Evolutionary conservation across 2,888 invertebrate genomes (phyloP).

Genomic region (Selenia dentaria): DNA sequence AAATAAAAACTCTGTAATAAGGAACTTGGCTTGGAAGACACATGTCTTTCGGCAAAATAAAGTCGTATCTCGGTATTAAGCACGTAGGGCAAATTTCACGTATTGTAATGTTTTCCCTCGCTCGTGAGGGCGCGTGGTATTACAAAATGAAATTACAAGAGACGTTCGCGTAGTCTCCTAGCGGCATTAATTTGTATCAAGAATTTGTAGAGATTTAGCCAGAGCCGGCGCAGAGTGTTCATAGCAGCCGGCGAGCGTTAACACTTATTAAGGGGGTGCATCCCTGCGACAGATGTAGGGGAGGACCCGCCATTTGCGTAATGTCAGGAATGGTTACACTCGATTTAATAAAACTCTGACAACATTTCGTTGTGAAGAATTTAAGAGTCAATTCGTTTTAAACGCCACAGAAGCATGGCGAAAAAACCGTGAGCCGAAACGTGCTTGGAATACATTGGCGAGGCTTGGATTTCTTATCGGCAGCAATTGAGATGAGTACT

Average conservation of each 20-base stretch:
- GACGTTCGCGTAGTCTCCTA: slow-evolving; percentile 66
- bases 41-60: slow-evolving; percentile 31
- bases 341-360: slow-evolving; percentile 84
- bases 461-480: slow-evolving; percentile 84
- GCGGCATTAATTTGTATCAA: slow-evolving; percentile 83
- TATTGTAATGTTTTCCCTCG: slow-evolving; percentile 49
- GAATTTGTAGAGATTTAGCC: slow-evolving; percentile 84
- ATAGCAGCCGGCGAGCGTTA: slow-evolving; percentile 82
- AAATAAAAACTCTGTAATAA: no score
- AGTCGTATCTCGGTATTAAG: slow-evolving; percentile 33
- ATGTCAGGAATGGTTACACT: slow-evolving; percentile 84
- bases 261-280: slow-evolving; percentile 85
- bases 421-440: slow-evolving; percentile 82
- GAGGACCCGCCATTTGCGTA: slow-evolving; percentile 83
- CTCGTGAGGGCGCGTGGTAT: slow-evolving; percentile 56
- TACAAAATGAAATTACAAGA: slow-evolving; percentile 78
- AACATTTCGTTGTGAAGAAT: slow-evolving; percentile 83
- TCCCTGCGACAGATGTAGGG: slow-evolving; percentile 84
- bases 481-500: slow-evolving; percentile 84
- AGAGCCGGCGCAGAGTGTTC: slow-evolving; percentile 76
- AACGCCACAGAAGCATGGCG: slow-evolving; percentile 77
- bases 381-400: slow-evolving; percentile 84
- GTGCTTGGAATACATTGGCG: slow-evolving; percentile 81
- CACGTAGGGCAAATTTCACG: slow-evolving; percentile 45
- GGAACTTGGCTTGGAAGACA: no score